These are phyloP conservation scores for Melanerpes formicivorus DNA, from an alignment of 2,113 vertebrate genomes.

Conservation along the genomic window DNA sequence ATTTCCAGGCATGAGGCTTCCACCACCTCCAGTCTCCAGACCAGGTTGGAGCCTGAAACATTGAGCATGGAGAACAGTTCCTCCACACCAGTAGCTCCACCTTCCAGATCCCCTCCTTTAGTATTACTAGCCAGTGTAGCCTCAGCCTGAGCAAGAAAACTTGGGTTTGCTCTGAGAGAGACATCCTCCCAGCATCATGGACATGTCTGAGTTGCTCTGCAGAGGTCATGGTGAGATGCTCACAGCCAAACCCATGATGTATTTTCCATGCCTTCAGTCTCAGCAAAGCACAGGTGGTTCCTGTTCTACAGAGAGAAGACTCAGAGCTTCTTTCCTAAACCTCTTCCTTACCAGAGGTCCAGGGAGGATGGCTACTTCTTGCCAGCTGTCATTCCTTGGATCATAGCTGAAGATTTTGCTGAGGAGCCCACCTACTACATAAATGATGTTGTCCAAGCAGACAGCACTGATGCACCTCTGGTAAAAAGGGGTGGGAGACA, in stretches of 20 bases:
- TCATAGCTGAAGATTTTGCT: slow-evolving; percentile 77
- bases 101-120: neutral
- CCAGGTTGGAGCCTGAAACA: neutral
- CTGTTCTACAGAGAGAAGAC: neutral
- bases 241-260: neutral
- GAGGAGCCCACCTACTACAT: slow-evolving; percentile 81
- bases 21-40: neutral
- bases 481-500: slow-evolving; percentile 76
- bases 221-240: accelerated
- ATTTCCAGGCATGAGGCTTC: too few species aligned
- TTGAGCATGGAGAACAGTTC: neutral
- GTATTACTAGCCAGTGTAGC: neutral
- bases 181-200: neutral
- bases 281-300: neutral
- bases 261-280: neutral
- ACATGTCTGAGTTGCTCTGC: neutral
- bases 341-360: slow-evolving; percentile 77
- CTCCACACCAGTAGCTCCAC: neutral
- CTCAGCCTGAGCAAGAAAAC: neutral
- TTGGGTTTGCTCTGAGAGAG: neutral
- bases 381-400: slow-evolving; percentile 74
- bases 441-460: slow-evolving; percentile 75
- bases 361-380: slow-evolving; percentile 71
- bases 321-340: neutral
- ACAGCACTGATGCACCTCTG: slow-evolving; percentile 78